Conservation (phyloP, 2,888 invertebrate genomes). For the Apomyelois bistriatella region DNA sequence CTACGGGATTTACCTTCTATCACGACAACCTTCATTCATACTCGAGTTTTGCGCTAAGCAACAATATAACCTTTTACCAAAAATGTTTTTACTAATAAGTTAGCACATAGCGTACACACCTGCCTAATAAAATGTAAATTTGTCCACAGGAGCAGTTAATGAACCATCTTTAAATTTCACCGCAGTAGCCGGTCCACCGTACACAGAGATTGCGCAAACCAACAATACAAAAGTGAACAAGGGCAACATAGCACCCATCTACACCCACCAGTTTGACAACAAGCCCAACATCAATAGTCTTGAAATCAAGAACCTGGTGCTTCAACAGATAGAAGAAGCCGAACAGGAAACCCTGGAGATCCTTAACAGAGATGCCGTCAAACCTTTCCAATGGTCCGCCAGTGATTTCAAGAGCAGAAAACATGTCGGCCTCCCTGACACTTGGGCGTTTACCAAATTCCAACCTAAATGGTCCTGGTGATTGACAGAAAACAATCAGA, state of each 20-base stretch:
- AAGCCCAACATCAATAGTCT: slow-evolving; percentile 54
- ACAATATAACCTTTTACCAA: too few species aligned
- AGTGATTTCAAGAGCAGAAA: slow-evolving; percentile 80
- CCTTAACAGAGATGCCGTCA: slow-evolving; percentile 53
- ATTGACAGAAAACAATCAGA: slow-evolving; percentile 34
- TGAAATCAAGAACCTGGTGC: slow-evolving; percentile 60
- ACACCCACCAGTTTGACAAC: slow-evolving; percentile 66
- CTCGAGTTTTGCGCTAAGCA: too few species aligned
- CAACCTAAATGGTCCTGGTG: slow-evolving; percentile 81
- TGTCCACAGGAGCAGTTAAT: slow-evolving; percentile 31
- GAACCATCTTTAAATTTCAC: slow-evolving; percentile 43
- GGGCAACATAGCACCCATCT: slow-evolving; percentile 62
- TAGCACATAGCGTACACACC: too few species aligned
- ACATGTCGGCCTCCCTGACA: slow-evolving; percentile 87
- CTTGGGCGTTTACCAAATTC: slow-evolving; percentile 84
- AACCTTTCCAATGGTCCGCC: slow-evolving; percentile 88
- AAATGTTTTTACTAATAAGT: too few species aligned
- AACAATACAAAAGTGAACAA: slow-evolving; percentile 50
- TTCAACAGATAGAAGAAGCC: slow-evolving; percentile 58
- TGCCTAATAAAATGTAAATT: not conserved
- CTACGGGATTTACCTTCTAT: too few species aligned
- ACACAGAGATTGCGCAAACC: slow-evolving; percentile 43
- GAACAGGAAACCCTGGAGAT: slow-evolving; percentile 52
- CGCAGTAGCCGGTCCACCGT: slow-evolving; percentile 64
- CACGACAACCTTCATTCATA: too few species aligned